Base-by-base conservation (phyloP, 2,113 vertebrate genomes). In the Tupaia tana region DNA sequence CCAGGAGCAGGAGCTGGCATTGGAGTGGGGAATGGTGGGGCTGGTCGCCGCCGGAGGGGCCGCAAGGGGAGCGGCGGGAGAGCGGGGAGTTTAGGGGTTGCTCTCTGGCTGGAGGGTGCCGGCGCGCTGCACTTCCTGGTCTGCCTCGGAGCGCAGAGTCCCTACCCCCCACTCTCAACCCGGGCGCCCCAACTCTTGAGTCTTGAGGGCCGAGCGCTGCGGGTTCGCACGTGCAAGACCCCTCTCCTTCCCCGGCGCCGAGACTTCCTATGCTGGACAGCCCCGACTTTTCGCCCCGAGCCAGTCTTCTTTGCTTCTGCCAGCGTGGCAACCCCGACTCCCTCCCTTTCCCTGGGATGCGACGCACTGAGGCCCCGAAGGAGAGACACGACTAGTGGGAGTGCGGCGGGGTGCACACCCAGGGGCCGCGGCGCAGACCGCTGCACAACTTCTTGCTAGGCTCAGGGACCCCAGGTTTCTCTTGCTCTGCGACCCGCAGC, bases 271-370 rank as follows among this genome's bases (percentile, higher is more conserved):
- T 43, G 14, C 66, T 3, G 56, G 56, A 3, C 29, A 6, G 67
- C 58, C 85, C 29, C 67, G 19, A 89, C 83, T 43, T 61, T 80
- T 80, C 24, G 31, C 67, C n/a, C 70, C 61, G 29, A 70, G 89
- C 74, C 70, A 25, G 69, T 81, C 61, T 88, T 86, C 91, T 93
- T 86, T 29, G 71, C 95, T 79, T 61, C 90, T 94, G 98, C 98
- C 98, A 98, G 93, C 97, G 97, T 96, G 98, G 98, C 97, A 90
- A 86, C 73, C 29, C 79, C n/a, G 25, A 67, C 82, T 84, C 85
- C 86, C 86, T 87, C 43, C 79, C 61, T 43, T 29, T 71, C 88
- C 82, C 24, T 7, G 54, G 86, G 88, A 93, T 93, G n/a, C 24
- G 73, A 31, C 3, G 64, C n/a, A 9, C 91, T 4, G 71, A 64